Evolutionary conservation across 1,140 invertebrate genomes (phyloP).

Genomic region (Drosophila elegans): DNA sequence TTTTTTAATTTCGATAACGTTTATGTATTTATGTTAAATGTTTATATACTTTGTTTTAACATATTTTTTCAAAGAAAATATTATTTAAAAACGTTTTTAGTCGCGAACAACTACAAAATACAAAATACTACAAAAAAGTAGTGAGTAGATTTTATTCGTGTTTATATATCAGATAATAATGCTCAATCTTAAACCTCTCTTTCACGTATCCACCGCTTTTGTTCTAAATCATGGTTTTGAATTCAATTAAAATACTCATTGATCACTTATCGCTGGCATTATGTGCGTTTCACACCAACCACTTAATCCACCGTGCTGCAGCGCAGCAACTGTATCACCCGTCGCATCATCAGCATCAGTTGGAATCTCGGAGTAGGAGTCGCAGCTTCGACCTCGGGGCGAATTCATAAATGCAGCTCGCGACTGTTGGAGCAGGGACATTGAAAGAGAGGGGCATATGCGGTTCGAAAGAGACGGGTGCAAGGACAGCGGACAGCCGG

Average conservation of each 20-base stretch:
- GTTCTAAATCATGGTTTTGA: not conserved
- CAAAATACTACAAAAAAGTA: no score
- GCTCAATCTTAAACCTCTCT: no score
- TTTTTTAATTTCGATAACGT: no score
- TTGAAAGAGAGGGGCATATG: not conserved
- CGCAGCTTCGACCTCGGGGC: slow-evolving; percentile 49
- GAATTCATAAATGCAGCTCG: slow-evolving; percentile 59
- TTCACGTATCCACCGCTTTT: not conserved
- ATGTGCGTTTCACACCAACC: not conserved
- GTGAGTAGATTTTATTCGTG: no score
- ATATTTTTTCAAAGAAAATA: no score
- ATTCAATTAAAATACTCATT: not conserved
- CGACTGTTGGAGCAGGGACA: slow-evolving; percentile 12
- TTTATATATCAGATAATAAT: no score
- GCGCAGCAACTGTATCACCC: slow-evolving; percentile 30
- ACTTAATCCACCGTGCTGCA: slow-evolving; percentile 10
- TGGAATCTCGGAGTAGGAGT: slow-evolving; percentile 12
- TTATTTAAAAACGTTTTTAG: no score
- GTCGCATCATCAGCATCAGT: slow-evolving; percentile 33
- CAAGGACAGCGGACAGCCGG: no score
- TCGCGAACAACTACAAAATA: no score
- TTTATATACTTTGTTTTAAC: no score
- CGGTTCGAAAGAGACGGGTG: not conserved
- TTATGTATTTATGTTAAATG: no score
- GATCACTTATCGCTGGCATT: not conserved